Conservation (phyloP, 2,888 invertebrate species). For the Nudaria mundana region DNA sequence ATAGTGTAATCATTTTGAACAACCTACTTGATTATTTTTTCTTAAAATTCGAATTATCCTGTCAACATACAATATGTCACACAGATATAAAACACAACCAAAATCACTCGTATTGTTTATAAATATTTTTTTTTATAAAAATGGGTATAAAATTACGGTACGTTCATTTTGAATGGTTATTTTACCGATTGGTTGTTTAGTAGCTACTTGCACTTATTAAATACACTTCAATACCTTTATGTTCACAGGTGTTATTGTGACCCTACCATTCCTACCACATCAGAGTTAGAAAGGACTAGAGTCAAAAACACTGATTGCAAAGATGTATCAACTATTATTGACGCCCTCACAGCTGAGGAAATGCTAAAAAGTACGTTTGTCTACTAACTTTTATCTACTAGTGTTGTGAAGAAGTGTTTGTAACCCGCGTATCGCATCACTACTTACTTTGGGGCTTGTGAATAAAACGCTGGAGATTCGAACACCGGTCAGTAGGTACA, state of each 20-base stretch:
- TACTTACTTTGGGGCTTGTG: too few relatives aligned
- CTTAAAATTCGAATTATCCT: conserved; percentile 21
- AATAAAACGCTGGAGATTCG: too few relatives aligned
- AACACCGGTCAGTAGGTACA: too few relatives aligned
- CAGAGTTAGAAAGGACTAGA: conserved; percentile 34
- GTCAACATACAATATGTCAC: not conserved
- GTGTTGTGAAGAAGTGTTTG: too few relatives aligned
- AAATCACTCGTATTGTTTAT: conserved; percentile 25
- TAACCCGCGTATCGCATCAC: too few relatives aligned
- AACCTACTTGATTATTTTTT: conserved; percentile 17
- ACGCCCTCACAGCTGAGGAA: conserved; percentile 53
- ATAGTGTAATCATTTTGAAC: too few relatives aligned
- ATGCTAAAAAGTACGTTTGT: conserved; percentile 14
- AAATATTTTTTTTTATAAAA: conserved; percentile 20
- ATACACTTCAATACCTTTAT: too few relatives aligned
- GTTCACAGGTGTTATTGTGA: conserved; percentile 39
- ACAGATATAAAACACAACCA: conserved; percentile 13
- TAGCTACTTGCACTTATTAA: not conserved
- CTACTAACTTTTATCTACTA: too few relatives aligned
- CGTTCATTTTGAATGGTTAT: conserved; percentile 18
- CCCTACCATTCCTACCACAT: conserved; percentile 33
- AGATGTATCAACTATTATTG: conserved; percentile 59
- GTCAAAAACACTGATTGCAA: conserved; percentile 44
- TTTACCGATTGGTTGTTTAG: not conserved
- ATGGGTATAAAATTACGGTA: conserved; percentile 48